phyloP scores from a whole-genome alignment of 2,888 invertebrate genomes.

The Hofmannophila pseudospretella region DNA sequence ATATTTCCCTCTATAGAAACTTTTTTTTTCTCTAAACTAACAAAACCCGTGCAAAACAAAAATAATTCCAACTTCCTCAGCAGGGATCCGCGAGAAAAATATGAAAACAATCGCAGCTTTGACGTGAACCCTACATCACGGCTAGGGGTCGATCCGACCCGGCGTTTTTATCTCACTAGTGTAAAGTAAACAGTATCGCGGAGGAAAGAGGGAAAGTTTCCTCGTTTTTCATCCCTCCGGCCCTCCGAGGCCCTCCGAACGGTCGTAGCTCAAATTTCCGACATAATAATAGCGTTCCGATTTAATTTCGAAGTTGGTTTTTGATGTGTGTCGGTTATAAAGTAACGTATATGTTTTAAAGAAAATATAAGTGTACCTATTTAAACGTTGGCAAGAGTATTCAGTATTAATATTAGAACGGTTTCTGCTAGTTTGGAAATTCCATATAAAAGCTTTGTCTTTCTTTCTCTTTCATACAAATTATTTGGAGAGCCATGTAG shows the following conservation, averaged over 20 bases:
- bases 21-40: too few species aligned
- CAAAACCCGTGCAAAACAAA: too few species aligned
- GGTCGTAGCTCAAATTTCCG: conserved; percentile 58
- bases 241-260: conserved; percentile 42
- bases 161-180: conserved; percentile 54
- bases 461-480: too few species aligned
- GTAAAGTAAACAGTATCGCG: conserved; percentile 58
- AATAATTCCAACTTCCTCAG: too few species aligned
- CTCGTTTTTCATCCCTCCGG: conserved; percentile 63
- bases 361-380: too few species aligned
- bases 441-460: too few species aligned
- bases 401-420: too few species aligned
- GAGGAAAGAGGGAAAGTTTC: conserved; percentile 60
- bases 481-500: too few species aligned
- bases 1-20: too few species aligned
- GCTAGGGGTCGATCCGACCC: conserved; percentile 35
- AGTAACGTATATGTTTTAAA: too few species aligned
- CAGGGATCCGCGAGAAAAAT: conserved; percentile 18
- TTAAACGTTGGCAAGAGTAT: too few species aligned
- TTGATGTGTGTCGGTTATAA: conserved; percentile 15
- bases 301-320: conserved; percentile 49
- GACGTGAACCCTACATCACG: conserved; percentile 30
- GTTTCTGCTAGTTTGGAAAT: too few species aligned
- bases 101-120: conserved; percentile 28
- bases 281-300: conserved; percentile 53